phyloP scores from a whole-genome alignment of 2,888 invertebrate species.

The Brachyptera risi region DNA sequence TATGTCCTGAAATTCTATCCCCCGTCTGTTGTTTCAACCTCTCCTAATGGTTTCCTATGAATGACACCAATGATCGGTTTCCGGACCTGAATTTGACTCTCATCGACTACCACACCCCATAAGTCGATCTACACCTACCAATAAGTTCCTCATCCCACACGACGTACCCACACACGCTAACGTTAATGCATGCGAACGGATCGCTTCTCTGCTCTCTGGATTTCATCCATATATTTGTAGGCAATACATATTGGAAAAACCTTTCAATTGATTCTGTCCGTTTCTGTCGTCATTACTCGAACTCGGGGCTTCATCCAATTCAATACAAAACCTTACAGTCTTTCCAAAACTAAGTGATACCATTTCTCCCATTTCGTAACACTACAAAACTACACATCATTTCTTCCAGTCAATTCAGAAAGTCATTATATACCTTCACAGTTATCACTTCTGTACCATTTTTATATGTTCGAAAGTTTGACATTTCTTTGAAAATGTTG shows the following conservation, averaged over 20 bases:
- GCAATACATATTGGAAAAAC: slow-evolving; percentile 1
- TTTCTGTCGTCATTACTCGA: slow-evolving; percentile 14
- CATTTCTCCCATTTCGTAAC: not conserved
- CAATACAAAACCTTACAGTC: slow-evolving; percentile 9
- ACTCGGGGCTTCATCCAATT: slow-evolving; percentile 4
- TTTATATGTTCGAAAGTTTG: slow-evolving; percentile 1
- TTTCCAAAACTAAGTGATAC: slow-evolving; percentile 1
- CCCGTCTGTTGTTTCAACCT: too few species aligned
- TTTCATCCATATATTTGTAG: not conserved
- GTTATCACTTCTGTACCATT: too few species aligned
- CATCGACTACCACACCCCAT: too few species aligned
- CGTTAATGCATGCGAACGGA: too few species aligned
- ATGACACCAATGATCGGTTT: not conserved
- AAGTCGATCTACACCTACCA: too few species aligned
- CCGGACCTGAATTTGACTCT: too few species aligned
- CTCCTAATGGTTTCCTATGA: not conserved
- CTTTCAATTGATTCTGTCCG: slow-evolving; percentile 15
- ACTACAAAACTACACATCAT: not conserved
- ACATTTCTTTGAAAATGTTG: not conserved
- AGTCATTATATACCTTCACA: too few species aligned
- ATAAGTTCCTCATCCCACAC: too few species aligned
- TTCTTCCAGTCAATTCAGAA: too few species aligned
- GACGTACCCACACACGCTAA: too few species aligned
- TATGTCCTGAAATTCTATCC: too few species aligned
- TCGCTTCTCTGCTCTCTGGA: not conserved